A percentile compares a stretch with the other conserved stretches of the same genome.
These are phyloP conservation scores for Melangyna quadrimaculata DNA, from an alignment of 2,888 invertebrate species.

Conservation along the genomic window DNA sequence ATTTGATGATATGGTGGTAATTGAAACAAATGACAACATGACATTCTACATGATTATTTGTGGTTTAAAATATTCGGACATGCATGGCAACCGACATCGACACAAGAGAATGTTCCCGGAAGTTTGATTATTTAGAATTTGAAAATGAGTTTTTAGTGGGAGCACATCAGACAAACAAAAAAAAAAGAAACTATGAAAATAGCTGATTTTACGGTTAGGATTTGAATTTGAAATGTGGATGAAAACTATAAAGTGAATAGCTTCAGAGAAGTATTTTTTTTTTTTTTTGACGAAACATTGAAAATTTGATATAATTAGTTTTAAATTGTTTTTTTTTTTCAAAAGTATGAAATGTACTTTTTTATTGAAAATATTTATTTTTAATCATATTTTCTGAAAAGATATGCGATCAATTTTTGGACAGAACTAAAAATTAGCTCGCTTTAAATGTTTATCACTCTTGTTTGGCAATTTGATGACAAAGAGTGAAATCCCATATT, in stretches of 20 bases:
- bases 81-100: constrained; percentile 16
- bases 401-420: no score
- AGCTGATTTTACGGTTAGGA: neutral
- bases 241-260: neutral
- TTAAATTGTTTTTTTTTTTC: no score
- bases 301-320: no score
- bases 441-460: no score
- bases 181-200: neutral
- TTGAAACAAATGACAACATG: constrained; percentile 69
- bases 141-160: neutral
- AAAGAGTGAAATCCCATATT: no score
- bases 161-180: no score
- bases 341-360: no score
- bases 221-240: neutral
- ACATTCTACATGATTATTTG: constrained; percentile 59
- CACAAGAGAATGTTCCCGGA: neutral
- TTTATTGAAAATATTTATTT: no score
- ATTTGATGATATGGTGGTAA: constrained; percentile 67
- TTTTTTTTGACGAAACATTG: no score
- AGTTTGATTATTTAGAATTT: neutral
- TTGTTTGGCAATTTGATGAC: no score
- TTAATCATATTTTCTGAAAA: no score
- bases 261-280: neutral
- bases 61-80: constrained; percentile 26
- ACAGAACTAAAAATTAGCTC: no score